These are phyloP conservation scores for Acleris holmiana DNA, from an alignment of 2,888 invertebrate genomes.

Conservation along the genomic window DNA sequence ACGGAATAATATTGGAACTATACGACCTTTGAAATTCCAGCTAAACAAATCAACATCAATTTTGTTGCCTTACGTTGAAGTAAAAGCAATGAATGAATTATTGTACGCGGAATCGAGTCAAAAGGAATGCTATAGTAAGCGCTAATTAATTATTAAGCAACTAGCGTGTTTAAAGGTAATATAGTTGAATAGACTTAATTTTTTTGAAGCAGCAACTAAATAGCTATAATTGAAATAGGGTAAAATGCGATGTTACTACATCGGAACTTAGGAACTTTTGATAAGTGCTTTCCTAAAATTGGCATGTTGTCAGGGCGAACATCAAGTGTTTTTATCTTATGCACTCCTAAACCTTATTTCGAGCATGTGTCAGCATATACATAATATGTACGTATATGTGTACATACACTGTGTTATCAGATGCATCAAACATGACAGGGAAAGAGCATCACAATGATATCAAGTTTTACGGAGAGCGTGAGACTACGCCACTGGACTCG, in stretches of 20 bases:
- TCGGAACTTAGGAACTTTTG: no score
- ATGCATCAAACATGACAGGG: conserved; percentile 77
- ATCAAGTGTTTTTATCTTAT: background rate
- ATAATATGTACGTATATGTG: background rate
- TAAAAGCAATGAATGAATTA: conserved; percentile 30
- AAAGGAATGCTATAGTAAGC: conserved; percentile 13
- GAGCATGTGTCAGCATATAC: background rate
- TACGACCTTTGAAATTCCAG: conserved; percentile 21
- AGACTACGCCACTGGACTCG: conserved; percentile 74
- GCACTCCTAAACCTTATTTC: background rate
- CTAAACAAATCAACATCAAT: background rate
- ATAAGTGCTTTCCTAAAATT: no score
- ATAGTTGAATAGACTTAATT: no score
- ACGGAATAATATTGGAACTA: background rate
- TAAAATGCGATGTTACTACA: no score
- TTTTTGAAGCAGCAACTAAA: no score
- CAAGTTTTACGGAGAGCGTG: conserved; percentile 67
- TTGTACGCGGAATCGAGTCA: conserved; percentile 17
- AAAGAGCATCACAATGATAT: conserved; percentile 74
- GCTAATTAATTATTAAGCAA: conserved; percentile 3
- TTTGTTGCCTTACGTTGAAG: conserved; percentile 5
- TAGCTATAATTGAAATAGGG: no score
- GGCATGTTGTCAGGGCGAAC: background rate
- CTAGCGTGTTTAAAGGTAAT: no score
- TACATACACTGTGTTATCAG: conserved; percentile 36